These are phyloP conservation scores for Aleadryas rufinucha DNA, from an alignment of 2,113 vertebrate species.

Conservation along the genomic window DNA sequence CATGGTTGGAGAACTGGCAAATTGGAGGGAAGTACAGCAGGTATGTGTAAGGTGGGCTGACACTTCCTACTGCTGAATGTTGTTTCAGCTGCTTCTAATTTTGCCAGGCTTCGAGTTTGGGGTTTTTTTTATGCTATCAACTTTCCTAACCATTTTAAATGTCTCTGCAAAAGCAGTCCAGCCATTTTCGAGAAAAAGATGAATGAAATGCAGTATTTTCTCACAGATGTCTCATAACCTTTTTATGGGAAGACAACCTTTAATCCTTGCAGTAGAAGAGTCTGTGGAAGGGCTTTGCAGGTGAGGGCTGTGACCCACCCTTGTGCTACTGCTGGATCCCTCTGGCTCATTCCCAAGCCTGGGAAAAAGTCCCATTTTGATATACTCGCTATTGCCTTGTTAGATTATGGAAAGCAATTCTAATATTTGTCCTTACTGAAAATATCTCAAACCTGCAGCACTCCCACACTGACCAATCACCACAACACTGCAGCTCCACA, in stretches of 20 bases:
- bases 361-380: background rate
- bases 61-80: background rate
- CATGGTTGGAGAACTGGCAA: background rate
- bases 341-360: background rate
- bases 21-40: background rate
- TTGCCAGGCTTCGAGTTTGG: background rate
- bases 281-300: background rate
- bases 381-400: background rate
- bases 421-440: background rate
- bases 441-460: background rate
- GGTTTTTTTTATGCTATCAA: background rate
- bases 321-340: background rate
- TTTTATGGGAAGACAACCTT: background rate
- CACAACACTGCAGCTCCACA: accelerated
- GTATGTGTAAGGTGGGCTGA: background rate
- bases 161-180: background rate
- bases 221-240: background rate
- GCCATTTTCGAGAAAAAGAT: background rate
- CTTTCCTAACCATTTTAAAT: background rate
- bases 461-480: background rate
- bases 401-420: background rate
- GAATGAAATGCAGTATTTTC: background rate
- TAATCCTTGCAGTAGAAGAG: background rate
- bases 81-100: background rate
- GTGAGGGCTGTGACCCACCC: background rate